A percentile compares a stretch with the other conserved stretches of the same genome.
phyloP scores from a whole-genome alignment of 2,113 vertebrate species.

The Etheostoma spectabile region DNA sequence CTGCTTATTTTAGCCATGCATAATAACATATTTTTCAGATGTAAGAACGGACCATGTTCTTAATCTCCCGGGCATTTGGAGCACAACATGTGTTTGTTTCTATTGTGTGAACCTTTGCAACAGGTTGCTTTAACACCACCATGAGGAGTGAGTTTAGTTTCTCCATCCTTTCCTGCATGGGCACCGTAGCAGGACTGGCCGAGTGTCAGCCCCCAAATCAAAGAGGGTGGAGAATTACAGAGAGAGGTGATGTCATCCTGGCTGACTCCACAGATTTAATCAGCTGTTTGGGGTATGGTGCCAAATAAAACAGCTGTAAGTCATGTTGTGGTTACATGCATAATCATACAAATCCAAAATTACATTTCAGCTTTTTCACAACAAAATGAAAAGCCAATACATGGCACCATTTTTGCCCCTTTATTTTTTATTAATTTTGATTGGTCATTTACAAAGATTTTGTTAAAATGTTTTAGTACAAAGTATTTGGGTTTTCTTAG shows the following conservation, averaged over 20 bases:
- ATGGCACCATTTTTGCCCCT: neutral
- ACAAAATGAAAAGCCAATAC: neutral
- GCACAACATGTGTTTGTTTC: neutral
- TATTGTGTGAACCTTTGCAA: neutral
- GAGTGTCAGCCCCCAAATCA: conserved; percentile 5
- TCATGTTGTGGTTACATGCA: conserved; percentile 1
- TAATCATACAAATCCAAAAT: conserved; percentile 14
- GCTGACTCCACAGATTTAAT: conserved; percentile 36
- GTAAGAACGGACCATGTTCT: neutral
- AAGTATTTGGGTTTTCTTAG: neutral
- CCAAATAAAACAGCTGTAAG: conserved; percentile 38
- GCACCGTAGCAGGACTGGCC: neutral
- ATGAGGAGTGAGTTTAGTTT: neutral
- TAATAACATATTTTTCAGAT: neutral
- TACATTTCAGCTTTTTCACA: neutral
- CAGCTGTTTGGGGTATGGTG: conserved; percentile 6
- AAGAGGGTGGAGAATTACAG: conserved; percentile 26
- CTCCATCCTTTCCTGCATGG: neutral
- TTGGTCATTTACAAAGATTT: neutral
- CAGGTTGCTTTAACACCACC: neutral
- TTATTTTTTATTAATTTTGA: neutral
- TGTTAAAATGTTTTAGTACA: neutral
- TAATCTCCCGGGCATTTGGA: neutral
- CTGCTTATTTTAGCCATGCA: neutral
- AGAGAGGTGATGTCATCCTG: conserved; percentile 1